A percentile compares a stretch with the other conserved stretches of the same genome.
These are phyloP conservation scores for Sinelater perroti DNA, from an alignment of 2,888 invertebrate species.

Conservation along the genomic window DNA sequence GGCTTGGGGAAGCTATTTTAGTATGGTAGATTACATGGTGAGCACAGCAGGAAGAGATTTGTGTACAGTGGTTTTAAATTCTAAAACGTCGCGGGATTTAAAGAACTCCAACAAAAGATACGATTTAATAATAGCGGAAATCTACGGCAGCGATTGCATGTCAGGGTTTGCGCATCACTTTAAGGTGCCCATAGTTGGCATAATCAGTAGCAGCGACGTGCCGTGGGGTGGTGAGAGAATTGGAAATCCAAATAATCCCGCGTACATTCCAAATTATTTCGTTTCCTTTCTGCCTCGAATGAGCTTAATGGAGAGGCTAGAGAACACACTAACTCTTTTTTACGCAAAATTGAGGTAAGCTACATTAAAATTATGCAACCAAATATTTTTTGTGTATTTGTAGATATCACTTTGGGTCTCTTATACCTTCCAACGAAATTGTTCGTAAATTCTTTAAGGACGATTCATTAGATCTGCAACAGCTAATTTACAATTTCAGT, in stretches of 20 bases:
- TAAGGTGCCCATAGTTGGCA: too few relatives aligned
- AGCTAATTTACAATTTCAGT: slow-evolving; percentile 64
- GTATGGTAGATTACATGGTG: slow-evolving; percentile 28
- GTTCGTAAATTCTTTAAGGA: slow-evolving; percentile 65
- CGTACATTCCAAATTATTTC: slow-evolving; percentile 66
- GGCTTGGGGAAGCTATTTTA: background rate
- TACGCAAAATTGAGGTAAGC: slow-evolving; percentile 18
- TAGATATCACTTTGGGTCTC: background rate
- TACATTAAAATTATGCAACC: background rate
- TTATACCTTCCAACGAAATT: background rate
- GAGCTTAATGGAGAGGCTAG: slow-evolving; percentile 64
- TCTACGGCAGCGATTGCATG: slow-evolving; percentile 69
- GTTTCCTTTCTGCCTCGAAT: slow-evolving; percentile 63
- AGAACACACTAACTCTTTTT: slow-evolving; percentile 57
- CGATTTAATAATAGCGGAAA: slow-evolving; percentile 68
- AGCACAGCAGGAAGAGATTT: slow-evolving; percentile 23
- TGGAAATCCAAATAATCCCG: slow-evolving; percentile 66
- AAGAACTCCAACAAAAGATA: slow-evolving; percentile 57
- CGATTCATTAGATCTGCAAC: slow-evolving; percentile 60
- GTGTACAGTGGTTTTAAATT: slow-evolving; percentile 49
- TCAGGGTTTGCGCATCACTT: slow-evolving; percentile 66
- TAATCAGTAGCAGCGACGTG: too few relatives aligned
- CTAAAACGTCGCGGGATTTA: slow-evolving; percentile 42
- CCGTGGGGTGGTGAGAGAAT: slow-evolving; percentile 66
- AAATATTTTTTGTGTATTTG: too few relatives aligned